Conservation (phyloP, 2,888 invertebrate species). For the Drosophila limbata region DNA sequence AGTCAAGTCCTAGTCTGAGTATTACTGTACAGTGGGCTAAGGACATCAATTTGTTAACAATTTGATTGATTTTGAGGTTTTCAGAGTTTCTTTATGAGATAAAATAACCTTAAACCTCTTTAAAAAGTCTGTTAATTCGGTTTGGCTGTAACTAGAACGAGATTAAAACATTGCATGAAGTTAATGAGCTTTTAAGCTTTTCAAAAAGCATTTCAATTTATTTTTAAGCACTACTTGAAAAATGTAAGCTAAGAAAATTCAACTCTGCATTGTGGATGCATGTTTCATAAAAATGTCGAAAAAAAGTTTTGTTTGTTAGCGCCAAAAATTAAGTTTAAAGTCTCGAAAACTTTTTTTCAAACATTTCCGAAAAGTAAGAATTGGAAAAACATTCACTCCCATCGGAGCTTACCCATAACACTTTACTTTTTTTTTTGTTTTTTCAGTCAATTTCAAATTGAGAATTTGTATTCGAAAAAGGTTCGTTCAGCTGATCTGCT, state of each 20-base stretch:
- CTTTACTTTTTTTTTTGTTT: not conserved
- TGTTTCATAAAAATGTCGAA: not conserved
- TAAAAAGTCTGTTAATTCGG: not conserved
- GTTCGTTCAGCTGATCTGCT: not conserved
- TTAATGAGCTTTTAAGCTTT: no score
- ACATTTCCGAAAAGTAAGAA: not conserved
- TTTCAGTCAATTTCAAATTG: not conserved
- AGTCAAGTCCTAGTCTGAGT: conserved; percentile 47
- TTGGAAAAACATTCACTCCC: not conserved
- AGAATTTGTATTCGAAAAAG: not conserved
- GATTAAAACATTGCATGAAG: no score
- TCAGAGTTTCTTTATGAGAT: not conserved
- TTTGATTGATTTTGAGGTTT: not conserved
- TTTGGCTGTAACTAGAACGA: not conserved
- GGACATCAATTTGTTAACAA: not conserved
- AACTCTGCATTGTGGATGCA: no score
- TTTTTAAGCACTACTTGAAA: no score
- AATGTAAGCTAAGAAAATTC: no score
- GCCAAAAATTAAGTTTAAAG: not conserved
- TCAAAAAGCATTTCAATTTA: no score
- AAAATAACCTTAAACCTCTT: not conserved
- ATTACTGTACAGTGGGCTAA: conserved; percentile 35
- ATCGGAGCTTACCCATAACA: not conserved
- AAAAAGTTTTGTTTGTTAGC: not conserved
- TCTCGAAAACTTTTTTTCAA: not conserved